phyloP scores from a whole-genome alignment of 64 coral and sea anemone genomes.

The Trachythela sp. region DNA sequence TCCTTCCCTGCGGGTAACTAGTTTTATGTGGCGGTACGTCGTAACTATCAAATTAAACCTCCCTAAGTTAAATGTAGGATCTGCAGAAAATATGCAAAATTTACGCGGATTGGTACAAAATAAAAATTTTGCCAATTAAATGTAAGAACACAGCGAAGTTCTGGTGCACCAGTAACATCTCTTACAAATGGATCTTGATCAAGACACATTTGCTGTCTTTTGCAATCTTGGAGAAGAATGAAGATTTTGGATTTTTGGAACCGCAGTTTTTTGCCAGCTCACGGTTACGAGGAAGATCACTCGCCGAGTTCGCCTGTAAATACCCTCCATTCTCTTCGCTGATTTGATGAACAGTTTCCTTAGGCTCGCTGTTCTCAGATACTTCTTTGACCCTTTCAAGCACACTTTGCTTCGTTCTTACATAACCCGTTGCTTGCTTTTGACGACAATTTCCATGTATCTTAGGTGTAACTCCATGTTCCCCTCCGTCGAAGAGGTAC shows the following conservation, averaged over 20 bases:
- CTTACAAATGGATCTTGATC: too few relatives aligned
- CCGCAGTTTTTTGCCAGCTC: background rate
- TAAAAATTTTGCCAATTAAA: too few relatives aligned
- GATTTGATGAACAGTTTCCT: background rate
- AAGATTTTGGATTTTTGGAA: too few relatives aligned
- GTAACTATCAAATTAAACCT: too few relatives aligned
- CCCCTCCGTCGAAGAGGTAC: background rate
- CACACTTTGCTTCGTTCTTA: background rate
- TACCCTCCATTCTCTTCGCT: conserved; percentile 4
- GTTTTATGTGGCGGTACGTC: too few relatives aligned
- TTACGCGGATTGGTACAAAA: too few relatives aligned
- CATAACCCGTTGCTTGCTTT: background rate
- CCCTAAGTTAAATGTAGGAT: conserved; percentile 21
- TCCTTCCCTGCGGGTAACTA: background rate
- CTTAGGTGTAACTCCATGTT: background rate
- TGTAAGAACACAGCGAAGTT: too few relatives aligned
- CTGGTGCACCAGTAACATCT: too few relatives aligned
- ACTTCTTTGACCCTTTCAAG: background rate
- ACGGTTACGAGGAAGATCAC: background rate
- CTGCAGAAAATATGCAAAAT: too few relatives aligned
- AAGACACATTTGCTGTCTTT: too few relatives aligned
- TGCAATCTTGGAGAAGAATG: too few relatives aligned
- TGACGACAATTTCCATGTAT: background rate
- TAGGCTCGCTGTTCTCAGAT: background rate
- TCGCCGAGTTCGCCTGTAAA: background rate